Base-by-base conservation (phyloP, 2,797 vertebrate species). In the Ceryle rudis region DNA sequence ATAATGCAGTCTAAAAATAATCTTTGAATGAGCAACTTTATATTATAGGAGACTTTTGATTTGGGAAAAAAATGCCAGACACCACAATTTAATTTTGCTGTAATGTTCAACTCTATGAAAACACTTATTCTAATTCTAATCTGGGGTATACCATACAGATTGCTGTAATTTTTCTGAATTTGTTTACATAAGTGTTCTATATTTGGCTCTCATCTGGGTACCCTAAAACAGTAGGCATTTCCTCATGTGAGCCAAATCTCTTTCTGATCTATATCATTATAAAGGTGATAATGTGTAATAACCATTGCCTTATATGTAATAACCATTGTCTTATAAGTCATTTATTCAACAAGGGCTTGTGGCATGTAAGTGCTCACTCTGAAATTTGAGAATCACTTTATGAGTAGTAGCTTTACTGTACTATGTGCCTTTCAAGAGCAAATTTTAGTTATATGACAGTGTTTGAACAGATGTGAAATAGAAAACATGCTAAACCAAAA, bases 1-100 rank as follows among this genome's bases (percentile, higher is more conserved):
- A 46, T 26, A 51, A 44, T 11, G 1, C 7, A 66, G 16, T 44
- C 31, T 70, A 42, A 61, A 73, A 49, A 23, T 15, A 55, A 15
- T n/a, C 7, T 86, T 70, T 37, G 55, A 62, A 25, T 12, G 1
- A 73, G 1, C 1, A 37, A 5, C 2, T 33, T 80, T 66, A 11
- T 18, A 42, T 46, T 55, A 20, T 11, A 28, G 4, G 4, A 44
- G 7, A 46, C 4, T 46, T 82, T 26, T 42, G 7, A 16, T 73
- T 20, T 46, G 1, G 7, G 3, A 2, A 3, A 60, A 35, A 60
- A 26, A 7, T 9, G 0, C 2, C 4, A 61, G 6, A 10, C 7
- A 3, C 5, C 14, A 20, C 9, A 54, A 15, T 10, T 33, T 35
- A 26, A 54, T 54, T 66, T 70, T 60, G 3, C 3, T 71, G 3